Conservation (phyloP, 2,797 vertebrate genomes). For the Xiphophorus birchmanni region DNA sequence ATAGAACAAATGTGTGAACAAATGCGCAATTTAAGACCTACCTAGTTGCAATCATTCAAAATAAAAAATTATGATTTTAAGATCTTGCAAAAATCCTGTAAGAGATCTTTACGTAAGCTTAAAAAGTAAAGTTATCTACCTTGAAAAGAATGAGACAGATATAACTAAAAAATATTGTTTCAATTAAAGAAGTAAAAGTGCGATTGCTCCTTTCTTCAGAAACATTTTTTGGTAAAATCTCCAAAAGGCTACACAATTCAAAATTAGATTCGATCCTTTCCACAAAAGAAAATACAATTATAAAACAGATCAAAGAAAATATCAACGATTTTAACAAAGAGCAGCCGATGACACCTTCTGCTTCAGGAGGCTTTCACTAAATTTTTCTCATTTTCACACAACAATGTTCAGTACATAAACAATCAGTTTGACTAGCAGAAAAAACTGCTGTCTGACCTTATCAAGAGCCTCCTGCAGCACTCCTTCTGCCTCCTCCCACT, state of each 20-base stretch:
- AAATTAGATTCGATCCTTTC: background rate
- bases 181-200: background rate
- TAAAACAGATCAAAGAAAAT: background rate
- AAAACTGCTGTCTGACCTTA: slow-evolving; percentile 80
- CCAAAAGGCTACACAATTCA: background rate
- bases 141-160: too few relatives aligned
- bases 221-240: background rate
- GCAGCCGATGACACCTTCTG: background rate
- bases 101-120: too few relatives aligned
- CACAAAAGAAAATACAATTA: background rate
- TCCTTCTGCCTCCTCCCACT: slow-evolving; percentile 94
- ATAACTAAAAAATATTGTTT: too few relatives aligned
- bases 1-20: too few relatives aligned
- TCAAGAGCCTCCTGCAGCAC: slow-evolving; percentile 94
- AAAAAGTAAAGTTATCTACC: too few relatives aligned
- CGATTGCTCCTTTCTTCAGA: background rate
- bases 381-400: background rate
- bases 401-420: background rate
- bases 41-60: too few relatives aligned
- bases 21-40: too few relatives aligned
- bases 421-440: background rate
- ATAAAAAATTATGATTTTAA: too few relatives aligned
- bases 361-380: background rate
- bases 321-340: background rate
- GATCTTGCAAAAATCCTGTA: too few relatives aligned